Evolutionary conservation across 2,797 vertebrate genomes (phyloP).

Genomic region (Siniperca scherzeri): DNA sequence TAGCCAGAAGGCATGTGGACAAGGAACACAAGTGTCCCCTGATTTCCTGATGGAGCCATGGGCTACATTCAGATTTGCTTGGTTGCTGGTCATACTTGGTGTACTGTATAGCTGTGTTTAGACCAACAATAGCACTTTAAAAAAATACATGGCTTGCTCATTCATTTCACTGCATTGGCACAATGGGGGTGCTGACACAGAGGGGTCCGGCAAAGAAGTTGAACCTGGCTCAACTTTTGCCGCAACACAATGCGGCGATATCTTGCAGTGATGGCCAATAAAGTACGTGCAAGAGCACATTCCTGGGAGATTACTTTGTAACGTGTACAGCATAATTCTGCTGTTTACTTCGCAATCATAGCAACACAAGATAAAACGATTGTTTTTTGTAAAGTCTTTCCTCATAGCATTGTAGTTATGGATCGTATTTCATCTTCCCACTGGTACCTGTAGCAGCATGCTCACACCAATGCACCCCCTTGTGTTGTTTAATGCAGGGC

Average conservation of each 20-base stretch:
- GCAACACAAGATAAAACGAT: conserved; percentile 13
- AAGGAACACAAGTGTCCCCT: not conserved
- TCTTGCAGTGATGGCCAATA: not conserved
- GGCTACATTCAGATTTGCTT: not conserved
- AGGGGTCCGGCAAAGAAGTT: not conserved
- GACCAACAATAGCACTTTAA: not conserved
- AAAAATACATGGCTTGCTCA: no score
- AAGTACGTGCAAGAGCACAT: conserved; percentile 2
- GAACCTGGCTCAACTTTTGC: conserved; percentile 21
- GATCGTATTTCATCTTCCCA: not conserved
- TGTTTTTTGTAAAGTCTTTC: not conserved
- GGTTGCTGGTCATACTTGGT: not conserved
- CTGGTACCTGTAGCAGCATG: conserved; percentile 1
- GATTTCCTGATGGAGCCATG: not conserved
- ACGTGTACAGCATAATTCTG: not conserved
- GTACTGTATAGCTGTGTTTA: not conserved
- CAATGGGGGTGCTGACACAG: not conserved
- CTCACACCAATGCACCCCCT: not conserved
- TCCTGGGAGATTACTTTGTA: conserved; percentile 28
- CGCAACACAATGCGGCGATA: not conserved
- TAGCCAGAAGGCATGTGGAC: not conserved
- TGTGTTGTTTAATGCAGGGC: not conserved
- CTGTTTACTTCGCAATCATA: conserved; percentile 36
- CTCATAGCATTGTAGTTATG: not conserved
- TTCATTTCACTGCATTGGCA: not conserved